Percentiles rank a stretch among this genome's conserved stretches.
phyloP scores from a whole-genome alignment of 1,140 invertebrate species.

The Philaenus spumarius region DNA sequence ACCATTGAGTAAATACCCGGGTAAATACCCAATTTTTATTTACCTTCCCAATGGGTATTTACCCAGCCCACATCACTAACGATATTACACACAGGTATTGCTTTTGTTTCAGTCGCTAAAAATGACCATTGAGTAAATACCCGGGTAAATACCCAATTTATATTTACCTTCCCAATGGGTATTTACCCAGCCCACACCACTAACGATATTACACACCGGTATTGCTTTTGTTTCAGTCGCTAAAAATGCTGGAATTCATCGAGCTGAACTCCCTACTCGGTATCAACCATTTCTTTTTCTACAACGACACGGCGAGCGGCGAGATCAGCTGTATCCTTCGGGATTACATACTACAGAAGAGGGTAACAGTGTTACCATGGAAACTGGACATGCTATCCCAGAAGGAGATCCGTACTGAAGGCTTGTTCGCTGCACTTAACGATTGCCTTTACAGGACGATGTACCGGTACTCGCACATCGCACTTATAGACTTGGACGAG shows the following conservation, averaged over 20 bases:
- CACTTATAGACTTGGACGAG: slow-evolving; percentile 87
- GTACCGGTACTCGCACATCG: slow-evolving; percentile 69
- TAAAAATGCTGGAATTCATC: slow-evolving; percentile 86
- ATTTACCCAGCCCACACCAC: too few relatives aligned
- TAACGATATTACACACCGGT: too few relatives aligned
- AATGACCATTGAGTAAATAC: too few relatives aligned
- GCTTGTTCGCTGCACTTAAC: slow-evolving; percentile 85
- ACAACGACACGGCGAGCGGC: slow-evolving; percentile 80
- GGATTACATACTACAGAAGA: slow-evolving; percentile 54
- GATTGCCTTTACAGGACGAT: slow-evolving; percentile 90
- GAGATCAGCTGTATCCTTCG: slow-evolving; percentile 69
- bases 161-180: too few relatives aligned
- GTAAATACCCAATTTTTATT: too few relatives aligned
- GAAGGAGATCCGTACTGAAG: slow-evolving; percentile 87
- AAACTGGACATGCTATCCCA: slow-evolving; percentile 82
- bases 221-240: slow-evolving; percentile 53
- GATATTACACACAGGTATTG: too few relatives aligned
- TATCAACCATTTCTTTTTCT: slow-evolving; percentile 83
- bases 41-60: too few relatives aligned
- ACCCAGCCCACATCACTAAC: too few relatives aligned
- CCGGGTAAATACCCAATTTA: too few relatives aligned
- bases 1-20: too few relatives aligned
- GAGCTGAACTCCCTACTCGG: slow-evolving; percentile 84
- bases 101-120: too few relatives aligned
- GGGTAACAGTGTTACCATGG: slow-evolving; percentile 81